Percentiles rank a stretch among this genome's conserved stretches.
Evolutionary conservation across 23 tunicate species (phyloP).

Genomic region (Trididemnum miniatum): DNA sequence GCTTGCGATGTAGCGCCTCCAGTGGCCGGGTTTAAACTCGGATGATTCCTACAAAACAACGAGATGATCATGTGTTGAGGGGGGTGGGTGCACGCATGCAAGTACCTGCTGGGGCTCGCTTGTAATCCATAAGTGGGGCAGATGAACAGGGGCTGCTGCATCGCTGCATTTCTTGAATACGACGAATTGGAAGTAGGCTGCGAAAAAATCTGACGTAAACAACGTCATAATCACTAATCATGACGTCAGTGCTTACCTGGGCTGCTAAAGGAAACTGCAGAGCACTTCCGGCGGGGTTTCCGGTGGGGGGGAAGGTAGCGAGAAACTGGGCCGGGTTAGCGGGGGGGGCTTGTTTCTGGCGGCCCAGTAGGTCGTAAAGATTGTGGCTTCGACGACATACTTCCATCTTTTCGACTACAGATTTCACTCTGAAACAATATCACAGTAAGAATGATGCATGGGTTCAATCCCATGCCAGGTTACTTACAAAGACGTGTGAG

Average conservation of each 20-base stretch:
- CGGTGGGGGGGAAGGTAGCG: conserved; percentile 50
- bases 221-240: background rate
- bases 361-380: conserved; percentile 48
- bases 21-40: background rate
- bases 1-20: background rate
- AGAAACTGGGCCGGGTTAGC: conserved; percentile 54
- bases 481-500: conserved; percentile 73
- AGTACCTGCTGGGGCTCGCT: conserved; percentile 70
- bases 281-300: conserved; percentile 40
- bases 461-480: too few relatives aligned
- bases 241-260: conserved; percentile 41
- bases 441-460: too few relatives aligned
- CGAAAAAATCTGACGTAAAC: background rate
- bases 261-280: conserved; percentile 55
- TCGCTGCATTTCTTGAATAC: conserved; percentile 44
- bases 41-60: background rate
- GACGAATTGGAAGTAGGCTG: conserved; percentile 5
- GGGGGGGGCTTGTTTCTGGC: conserved; percentile 35
- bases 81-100: too few relatives aligned
- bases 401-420: conserved; percentile 86
- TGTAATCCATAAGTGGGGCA: conserved; percentile 78
- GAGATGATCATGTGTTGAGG: too few relatives aligned
- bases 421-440: conserved; percentile 66
- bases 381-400: conserved; percentile 71
- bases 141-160: conserved; percentile 81